Conservation (phyloP, 2,888 invertebrate species). For the Amphimallon solstitiale region DNA sequence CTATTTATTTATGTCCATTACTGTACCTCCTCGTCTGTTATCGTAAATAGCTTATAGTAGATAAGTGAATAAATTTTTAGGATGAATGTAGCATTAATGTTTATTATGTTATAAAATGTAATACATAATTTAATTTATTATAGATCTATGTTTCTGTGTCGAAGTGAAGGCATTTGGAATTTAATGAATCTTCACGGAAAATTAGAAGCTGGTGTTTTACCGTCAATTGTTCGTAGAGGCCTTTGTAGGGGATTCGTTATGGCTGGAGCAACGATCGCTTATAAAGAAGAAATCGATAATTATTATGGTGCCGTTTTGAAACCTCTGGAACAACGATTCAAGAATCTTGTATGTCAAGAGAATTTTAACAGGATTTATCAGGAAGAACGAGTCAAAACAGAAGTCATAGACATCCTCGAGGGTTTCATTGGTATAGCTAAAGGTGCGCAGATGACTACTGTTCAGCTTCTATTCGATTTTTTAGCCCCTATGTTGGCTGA, state of each 20-base stretch:
- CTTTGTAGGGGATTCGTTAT: conserved; percentile 79
- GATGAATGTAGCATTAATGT: neutral
- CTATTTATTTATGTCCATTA: too few species aligned
- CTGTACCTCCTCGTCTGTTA: neutral
- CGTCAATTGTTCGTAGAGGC: conserved; percentile 71
- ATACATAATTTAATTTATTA: conserved; percentile 25
- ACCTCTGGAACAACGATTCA: conserved; percentile 66
- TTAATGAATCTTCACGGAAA: conserved; percentile 66
- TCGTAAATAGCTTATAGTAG: too few species aligned
- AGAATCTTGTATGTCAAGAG: conserved; percentile 65
- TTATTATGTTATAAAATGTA: neutral
- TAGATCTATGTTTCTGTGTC: conserved; percentile 67
- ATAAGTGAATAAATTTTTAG: too few species aligned
- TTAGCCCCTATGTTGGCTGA: conserved; percentile 74
- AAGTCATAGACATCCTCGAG: conserved; percentile 80
- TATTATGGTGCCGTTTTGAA: conserved; percentile 63
- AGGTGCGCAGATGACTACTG: conserved; percentile 67
- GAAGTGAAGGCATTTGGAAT: conserved; percentile 68
- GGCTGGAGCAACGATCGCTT: conserved; percentile 67
- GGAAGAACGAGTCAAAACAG: conserved; percentile 72
- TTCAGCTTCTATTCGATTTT: conserved; percentile 66
- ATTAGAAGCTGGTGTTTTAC: conserved; percentile 65
- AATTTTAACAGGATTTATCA: conserved; percentile 68
- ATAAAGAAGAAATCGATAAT: conserved; percentile 52
- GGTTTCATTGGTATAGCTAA: conserved; percentile 78